A percentile compares a stretch with the other conserved stretches of the same genome.
Evolutionary conservation across 1,140 invertebrate genomes (phyloP).

Genomic region (Meloidogyne exigua): DNA sequence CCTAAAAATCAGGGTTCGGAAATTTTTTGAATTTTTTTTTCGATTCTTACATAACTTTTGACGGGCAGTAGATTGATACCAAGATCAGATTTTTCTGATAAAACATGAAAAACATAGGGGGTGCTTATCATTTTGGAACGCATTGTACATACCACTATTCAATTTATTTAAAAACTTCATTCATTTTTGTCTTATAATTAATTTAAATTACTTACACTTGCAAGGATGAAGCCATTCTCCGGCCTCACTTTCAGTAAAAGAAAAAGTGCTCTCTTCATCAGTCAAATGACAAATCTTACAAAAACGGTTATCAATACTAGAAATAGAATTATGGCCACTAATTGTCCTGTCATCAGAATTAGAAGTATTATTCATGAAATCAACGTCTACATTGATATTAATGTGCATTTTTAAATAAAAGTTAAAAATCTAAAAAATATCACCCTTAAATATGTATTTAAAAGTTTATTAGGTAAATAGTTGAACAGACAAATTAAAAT

Average conservation of each 20-base stretch:
- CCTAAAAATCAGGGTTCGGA: no score
- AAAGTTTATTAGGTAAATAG: neutral
- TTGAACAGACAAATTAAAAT: conserved; percentile 9
- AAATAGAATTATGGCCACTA: neutral
- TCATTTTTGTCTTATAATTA: no score
- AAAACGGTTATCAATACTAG: neutral
- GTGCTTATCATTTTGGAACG: no score
- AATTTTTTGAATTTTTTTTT: no score
- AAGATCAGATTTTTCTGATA: no score
- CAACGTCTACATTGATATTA: neutral
- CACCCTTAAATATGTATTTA: no score
- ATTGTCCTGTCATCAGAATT: neutral
- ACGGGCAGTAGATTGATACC: no score
- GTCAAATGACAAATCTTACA: conserved; percentile 16
- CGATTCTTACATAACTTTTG: no score
- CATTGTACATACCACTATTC: no score
- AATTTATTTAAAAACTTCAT: no score
- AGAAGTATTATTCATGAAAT: neutral
- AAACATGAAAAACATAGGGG: no score
- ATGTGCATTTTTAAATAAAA: neutral
- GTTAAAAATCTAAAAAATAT: no score
- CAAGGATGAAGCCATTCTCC: conserved; percentile 23
- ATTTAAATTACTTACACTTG: conserved; percentile 10
- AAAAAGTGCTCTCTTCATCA: neutral
- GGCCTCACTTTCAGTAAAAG: neutral